Evolutionary conservation across 2,888 invertebrate genomes (phyloP).

Genomic region (Mayetiola destructor): DNA sequence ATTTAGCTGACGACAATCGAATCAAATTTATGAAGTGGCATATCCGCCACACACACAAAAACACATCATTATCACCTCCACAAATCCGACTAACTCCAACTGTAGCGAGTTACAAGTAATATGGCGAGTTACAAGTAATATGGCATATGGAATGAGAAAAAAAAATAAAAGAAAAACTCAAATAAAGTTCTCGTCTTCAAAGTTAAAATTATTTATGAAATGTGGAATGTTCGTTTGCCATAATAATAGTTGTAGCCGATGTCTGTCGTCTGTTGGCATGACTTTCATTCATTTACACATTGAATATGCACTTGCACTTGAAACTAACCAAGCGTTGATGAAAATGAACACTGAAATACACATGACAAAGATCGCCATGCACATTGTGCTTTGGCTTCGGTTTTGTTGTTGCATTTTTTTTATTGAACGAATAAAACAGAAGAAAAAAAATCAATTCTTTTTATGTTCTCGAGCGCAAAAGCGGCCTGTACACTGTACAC

Average conservation of each 20-base stretch:
- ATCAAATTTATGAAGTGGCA: no score
- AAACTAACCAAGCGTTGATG: slow-evolving; percentile 12
- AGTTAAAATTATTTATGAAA: neutral
- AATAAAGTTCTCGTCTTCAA: neutral
- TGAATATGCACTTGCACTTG: slow-evolving; percentile 10
- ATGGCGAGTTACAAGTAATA: no score
- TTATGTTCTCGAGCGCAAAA: slow-evolving; percentile 2
- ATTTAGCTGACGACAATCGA: no score
- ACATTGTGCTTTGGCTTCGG: neutral
- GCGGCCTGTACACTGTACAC: no score
- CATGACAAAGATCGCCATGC: neutral
- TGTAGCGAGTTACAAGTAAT: no score
- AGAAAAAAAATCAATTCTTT: slow-evolving; percentile 10
- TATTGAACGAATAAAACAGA: neutral
- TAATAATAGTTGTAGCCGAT: no score
- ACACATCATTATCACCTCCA: no score
- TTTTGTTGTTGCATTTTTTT: no score
- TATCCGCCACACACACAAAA: no score
- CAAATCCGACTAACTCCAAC: no score
- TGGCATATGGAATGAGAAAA: no score
- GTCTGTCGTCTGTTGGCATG: neutral
- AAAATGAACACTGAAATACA: neutral
- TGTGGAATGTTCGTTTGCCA: neutral
- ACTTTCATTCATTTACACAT: neutral
- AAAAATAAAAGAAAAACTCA: neutral